Evolutionary conservation across 2,797 vertebrate species (phyloP).

Genomic region (Rhinogobio ventralis): DNA sequence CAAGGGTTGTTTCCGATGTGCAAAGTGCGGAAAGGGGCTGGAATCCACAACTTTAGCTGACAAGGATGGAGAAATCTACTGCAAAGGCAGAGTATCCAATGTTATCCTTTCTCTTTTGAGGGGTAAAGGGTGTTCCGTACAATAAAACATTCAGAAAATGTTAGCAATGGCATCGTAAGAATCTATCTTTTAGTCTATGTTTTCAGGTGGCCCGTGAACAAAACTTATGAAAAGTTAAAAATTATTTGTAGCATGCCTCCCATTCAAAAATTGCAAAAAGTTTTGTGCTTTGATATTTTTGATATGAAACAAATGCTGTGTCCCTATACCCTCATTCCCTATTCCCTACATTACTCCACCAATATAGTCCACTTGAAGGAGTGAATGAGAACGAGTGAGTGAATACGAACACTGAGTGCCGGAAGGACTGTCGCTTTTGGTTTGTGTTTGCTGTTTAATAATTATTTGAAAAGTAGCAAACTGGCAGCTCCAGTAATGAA

Average conservation of each 20-base stretch:
- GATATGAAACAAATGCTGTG: background rate
- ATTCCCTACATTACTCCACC: too few relatives aligned
- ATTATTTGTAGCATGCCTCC: background rate
- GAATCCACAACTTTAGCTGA: slow-evolving; percentile 90
- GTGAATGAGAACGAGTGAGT: too few relatives aligned
- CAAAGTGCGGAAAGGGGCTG: slow-evolving; percentile 89
- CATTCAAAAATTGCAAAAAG: background rate
- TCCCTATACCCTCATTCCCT: too few relatives aligned
- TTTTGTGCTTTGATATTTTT: background rate
- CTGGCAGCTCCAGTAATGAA: too few relatives aligned
- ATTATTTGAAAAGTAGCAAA: too few relatives aligned
- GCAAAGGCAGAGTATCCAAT: slow-evolving; percentile 68
- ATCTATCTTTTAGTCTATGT: background rate
- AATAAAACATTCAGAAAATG: background rate
- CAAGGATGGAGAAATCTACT: slow-evolving; percentile 55
- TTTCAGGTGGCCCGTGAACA: background rate
- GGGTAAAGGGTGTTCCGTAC: background rate
- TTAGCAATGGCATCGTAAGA: background rate
- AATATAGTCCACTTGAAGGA: too few relatives aligned
- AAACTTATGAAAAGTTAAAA: background rate
- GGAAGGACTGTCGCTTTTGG: too few relatives aligned
- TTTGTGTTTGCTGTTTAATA: too few relatives aligned
- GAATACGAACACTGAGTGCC: too few relatives aligned
- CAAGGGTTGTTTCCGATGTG: slow-evolving; percentile 92
- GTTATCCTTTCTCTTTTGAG: background rate